Evolutionary conservation across 2,797 vertebrate species (phyloP).

Genomic region (Tolypeutes matacus): DNA sequence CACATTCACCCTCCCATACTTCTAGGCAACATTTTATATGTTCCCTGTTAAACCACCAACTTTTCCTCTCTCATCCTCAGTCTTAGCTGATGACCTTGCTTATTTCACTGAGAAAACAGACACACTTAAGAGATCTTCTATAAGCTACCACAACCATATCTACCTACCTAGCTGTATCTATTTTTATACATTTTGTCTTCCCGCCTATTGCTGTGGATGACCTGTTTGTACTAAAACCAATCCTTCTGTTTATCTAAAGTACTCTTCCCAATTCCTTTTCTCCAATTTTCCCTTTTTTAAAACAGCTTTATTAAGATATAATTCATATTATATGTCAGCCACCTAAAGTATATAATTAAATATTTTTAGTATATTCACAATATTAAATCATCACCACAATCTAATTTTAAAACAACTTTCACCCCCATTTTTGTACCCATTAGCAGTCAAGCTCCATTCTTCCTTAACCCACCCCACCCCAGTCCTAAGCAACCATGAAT

Average conservation of each 20-base stretch:
- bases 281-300: background rate
- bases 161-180: background rate
- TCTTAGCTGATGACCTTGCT: slow-evolving; percentile 10
- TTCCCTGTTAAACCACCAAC: background rate
- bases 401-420: background rate
- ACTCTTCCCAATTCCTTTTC: background rate
- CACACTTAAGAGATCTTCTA: background rate
- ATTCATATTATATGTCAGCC: background rate
- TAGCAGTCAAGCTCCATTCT: background rate
- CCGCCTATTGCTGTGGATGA: background rate
- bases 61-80: background rate
- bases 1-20: background rate
- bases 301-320: background rate
- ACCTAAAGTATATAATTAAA: slow-evolving; percentile 18
- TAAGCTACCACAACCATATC: background rate
- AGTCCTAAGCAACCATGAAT: background rate
- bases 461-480: background rate
- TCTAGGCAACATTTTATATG: background rate
- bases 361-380: background rate
- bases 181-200: slow-evolving; percentile 1
- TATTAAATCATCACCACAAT: background rate
- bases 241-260: background rate
- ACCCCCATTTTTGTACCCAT: background rate
- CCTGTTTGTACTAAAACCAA: background rate
- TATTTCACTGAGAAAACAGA: background rate